Evolutionary conservation across 2,888 invertebrate genomes (phyloP).

Genomic region (Gari tellinella): DNA sequence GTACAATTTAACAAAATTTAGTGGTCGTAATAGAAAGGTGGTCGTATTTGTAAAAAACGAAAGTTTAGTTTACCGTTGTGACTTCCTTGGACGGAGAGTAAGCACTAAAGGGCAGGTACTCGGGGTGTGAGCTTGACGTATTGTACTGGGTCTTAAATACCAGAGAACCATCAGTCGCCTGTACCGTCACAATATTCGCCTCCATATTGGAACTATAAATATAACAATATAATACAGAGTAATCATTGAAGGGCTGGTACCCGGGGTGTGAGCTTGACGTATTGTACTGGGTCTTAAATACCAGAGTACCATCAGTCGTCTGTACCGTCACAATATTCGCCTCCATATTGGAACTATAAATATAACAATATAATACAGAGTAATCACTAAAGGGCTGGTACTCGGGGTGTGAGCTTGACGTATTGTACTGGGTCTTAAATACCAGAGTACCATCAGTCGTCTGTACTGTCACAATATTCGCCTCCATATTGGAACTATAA

Average conservation of each 20-base stretch:
- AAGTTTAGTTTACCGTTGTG: constrained; percentile 64
- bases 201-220: constrained; percentile 59
- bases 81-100: constrained; percentile 72
- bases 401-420: no score
- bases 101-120: constrained; percentile 70
- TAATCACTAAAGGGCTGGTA: no score
- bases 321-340: constrained; percentile 68
- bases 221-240: not conserved
- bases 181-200: constrained; percentile 67
- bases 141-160: constrained; percentile 72
- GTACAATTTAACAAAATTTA: no score
- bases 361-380: not conserved
- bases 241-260: constrained; percentile 60
- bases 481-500: no score
- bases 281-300: constrained; percentile 72
- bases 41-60: no score
- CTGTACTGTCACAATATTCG: no score
- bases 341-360: constrained; percentile 58
- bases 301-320: constrained; percentile 63
- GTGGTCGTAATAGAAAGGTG: no score
- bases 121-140: constrained; percentile 69
- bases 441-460: no score
- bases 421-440: no score
- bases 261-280: constrained; percentile 68
- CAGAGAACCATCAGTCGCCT: constrained; percentile 64